These are phyloP conservation scores for Pyrgilauda ruficollis DNA, from an alignment of 2,113 vertebrate genomes.

Conservation along the genomic window DNA sequence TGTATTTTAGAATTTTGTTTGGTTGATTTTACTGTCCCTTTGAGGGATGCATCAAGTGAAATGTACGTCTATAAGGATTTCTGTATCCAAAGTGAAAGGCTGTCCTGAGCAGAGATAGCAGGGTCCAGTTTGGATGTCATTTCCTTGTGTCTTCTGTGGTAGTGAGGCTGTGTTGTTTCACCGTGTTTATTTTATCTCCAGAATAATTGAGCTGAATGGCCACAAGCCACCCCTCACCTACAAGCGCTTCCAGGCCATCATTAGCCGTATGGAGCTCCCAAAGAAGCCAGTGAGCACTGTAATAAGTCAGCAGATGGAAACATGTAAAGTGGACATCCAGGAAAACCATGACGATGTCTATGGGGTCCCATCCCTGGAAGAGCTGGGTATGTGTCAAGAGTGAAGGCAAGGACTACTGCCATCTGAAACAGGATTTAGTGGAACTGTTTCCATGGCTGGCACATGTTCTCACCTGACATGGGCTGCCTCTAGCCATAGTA, in stretches of 20 bases:
- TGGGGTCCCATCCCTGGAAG: slow-evolving; percentile 91
- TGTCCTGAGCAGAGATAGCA: not conserved
- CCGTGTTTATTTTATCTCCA: slow-evolving; percentile 63
- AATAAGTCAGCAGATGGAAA: slow-evolving; percentile 87
- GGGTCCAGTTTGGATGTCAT: not conserved
- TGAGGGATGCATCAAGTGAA: not conserved
- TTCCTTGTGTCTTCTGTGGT: not conserved
- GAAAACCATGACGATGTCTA: slow-evolving; percentile 88
- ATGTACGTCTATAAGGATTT: not conserved
- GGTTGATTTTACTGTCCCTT: not conserved
- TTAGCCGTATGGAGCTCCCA: slow-evolving; percentile 92
- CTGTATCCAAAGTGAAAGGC: not conserved
- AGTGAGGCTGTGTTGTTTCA: not conserved
- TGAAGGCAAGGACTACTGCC: not conserved
- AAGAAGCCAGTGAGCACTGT: slow-evolving; percentile 82
- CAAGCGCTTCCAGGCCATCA: slow-evolving; percentile 94
- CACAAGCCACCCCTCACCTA: slow-evolving; percentile 93
- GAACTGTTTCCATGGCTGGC: not conserved
- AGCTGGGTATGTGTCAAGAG: slow-evolving; percentile 81
- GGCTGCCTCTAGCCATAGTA: not conserved
- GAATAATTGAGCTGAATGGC: slow-evolving; percentile 93
- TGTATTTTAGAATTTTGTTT: not conserved
- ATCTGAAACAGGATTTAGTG: not conserved
- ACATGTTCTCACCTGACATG: not conserved
- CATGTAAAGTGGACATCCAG: slow-evolving; percentile 81